A percentile compares a stretch with the other conserved stretches of the same genome.
phyloP scores from a whole-genome alignment of 1,140 invertebrate species.

The Halictus rubicundus region DNA sequence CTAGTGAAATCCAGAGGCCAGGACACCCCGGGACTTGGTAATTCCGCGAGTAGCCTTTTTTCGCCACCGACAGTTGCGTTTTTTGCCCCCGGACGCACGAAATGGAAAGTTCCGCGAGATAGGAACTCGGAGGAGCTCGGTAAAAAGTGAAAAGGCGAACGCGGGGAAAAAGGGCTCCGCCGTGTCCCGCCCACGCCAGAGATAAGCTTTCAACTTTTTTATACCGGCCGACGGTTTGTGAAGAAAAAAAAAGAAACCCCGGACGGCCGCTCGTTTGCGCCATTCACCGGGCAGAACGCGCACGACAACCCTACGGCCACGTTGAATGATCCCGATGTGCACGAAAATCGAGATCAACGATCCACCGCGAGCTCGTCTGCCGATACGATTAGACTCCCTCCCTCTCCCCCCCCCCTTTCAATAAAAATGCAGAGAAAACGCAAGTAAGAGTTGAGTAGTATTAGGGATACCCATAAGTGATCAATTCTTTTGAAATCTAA shows the following conservation, averaged over 20 bases:
- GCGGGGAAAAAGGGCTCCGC: background rate
- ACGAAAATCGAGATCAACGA: too few relatives aligned
- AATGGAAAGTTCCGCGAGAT: slow-evolving; percentile 29
- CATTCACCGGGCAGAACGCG: background rate
- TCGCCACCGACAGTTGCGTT: background rate
- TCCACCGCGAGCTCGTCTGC: too few relatives aligned
- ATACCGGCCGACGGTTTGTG: background rate
- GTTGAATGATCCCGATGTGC: too few relatives aligned
- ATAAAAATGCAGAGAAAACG: too few relatives aligned
- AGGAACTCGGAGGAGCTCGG: background rate
- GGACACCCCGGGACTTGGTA: background rate
- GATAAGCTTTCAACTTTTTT: slow-evolving; percentile 21
- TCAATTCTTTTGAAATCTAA: too few relatives aligned
- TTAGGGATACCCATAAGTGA: too few relatives aligned
- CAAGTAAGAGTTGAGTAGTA: too few relatives aligned
- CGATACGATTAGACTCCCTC: too few relatives aligned
- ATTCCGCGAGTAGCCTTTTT: background rate
- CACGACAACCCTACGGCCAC: background rate
- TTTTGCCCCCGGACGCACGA: background rate
- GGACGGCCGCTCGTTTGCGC: background rate
- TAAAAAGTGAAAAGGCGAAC: slow-evolving; percentile 19
- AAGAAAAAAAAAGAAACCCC: too few relatives aligned
- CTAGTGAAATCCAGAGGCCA: background rate
- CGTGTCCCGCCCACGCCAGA: background rate
- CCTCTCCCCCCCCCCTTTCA: too few relatives aligned